A percentile compares a stretch with the other conserved stretches of the same genome.
Evolutionary conservation across 2,888 invertebrate species (phyloP).

Genomic region (Oscheius sp.): DNA sequence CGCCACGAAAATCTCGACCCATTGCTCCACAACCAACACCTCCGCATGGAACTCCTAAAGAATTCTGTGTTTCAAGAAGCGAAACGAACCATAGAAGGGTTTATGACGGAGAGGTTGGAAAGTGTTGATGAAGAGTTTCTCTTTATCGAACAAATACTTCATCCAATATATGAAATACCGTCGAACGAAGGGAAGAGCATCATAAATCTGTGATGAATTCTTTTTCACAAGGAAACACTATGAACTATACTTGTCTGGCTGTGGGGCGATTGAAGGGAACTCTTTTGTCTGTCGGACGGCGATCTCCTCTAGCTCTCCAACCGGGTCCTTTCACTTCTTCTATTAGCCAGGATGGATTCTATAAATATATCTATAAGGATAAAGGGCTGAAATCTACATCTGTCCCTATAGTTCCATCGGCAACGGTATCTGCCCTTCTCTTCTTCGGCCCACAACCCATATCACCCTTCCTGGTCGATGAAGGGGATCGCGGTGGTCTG

Average conservation of each 20-base stretch:
- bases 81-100: constrained; percentile 72
- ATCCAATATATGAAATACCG: constrained; percentile 66
- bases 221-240: not conserved
- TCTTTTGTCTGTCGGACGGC: constrained; percentile 57
- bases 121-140: constrained; percentile 72
- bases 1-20: constrained; percentile 85
- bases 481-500: not conserved
- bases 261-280: constrained; percentile 67
- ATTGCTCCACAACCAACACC: constrained; percentile 85
- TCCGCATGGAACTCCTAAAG: constrained; percentile 82
- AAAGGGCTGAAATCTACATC: not conserved
- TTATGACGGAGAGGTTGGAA: constrained; percentile 71
- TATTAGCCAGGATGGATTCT: constrained; percentile 9
- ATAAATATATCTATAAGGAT: not conserved
- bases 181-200: constrained; percentile 68
- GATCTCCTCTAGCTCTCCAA: constrained; percentile 65
- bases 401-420: not conserved
- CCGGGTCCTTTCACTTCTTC: constrained; percentile 39
- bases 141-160: constrained; percentile 68
- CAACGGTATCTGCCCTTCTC: constrained; percentile 12
- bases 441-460: constrained; percentile 1
- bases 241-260: constrained; percentile 51
- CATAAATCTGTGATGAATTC: constrained; percentile 45
- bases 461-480: not conserved
- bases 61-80: not conserved